Evolutionary conservation across 2,888 invertebrate genomes (phyloP).

Genomic region (Kryphioiulus occultus): DNA sequence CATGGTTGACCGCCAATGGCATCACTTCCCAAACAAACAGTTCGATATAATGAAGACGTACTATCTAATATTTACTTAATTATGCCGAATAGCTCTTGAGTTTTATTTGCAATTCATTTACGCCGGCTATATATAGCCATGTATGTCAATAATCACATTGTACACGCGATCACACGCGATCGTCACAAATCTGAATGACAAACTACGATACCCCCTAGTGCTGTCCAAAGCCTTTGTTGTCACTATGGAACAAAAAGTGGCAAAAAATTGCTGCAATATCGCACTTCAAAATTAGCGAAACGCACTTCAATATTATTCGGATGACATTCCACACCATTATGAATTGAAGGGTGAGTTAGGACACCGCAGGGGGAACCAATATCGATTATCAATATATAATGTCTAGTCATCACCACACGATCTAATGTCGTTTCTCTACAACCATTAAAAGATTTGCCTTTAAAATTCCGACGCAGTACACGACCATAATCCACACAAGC

Average conservation of each 20-base stretch:
- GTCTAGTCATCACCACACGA: constrained; percentile 8
- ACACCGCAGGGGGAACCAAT: background rate
- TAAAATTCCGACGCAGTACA: background rate
- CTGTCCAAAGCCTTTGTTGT: background rate
- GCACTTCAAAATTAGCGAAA: background rate
- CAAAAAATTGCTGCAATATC: background rate
- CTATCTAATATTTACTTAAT: constrained; percentile 14
- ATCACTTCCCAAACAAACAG: background rate
- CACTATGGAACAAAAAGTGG: background rate
- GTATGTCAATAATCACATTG: background rate
- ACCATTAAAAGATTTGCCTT: constrained; percentile 36
- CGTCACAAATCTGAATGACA: background rate
- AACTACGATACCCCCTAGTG: background rate
- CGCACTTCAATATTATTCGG: background rate
- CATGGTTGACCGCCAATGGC: constrained; percentile 31
- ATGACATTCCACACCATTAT: background rate
- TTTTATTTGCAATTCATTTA: background rate
- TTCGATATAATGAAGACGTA: constrained; percentile 24
- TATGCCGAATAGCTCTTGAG: background rate
- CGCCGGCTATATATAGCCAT: background rate
- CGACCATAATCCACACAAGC: background rate
- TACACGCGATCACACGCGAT: background rate
- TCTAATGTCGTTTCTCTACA: background rate
- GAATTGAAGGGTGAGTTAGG: background rate
- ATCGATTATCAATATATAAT: constrained; percentile 1